Evolutionary conservation across 2,113 vertebrate genomes (phyloP).

Genomic region (Eudyptes chrysolophus): DNA sequence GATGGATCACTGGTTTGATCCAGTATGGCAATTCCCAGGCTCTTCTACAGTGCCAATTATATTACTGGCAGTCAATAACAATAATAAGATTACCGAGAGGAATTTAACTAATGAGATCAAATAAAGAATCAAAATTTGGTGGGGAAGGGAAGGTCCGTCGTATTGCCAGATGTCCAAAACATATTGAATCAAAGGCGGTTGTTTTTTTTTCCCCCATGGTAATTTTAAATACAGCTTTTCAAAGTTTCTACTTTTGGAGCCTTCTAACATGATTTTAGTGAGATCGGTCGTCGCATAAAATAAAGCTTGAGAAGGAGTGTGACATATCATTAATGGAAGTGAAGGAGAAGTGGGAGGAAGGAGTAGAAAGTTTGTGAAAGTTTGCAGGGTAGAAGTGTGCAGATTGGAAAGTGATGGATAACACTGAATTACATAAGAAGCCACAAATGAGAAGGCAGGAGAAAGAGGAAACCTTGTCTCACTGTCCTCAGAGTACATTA

Average conservation of each 20-base stretch:
- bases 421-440: background rate
- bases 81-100: constrained; percentile 47
- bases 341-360: background rate
- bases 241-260: background rate
- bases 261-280: background rate
- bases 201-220: background rate
- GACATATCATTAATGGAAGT: background rate
- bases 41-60: constrained; percentile 41
- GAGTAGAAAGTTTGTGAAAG: background rate
- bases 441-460: background rate
- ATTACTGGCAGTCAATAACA: constrained; percentile 45
- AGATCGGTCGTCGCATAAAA: background rate
- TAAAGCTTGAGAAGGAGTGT: background rate
- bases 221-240: constrained; percentile 16
- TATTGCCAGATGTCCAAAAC: constrained; percentile 15
- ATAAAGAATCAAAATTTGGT: constrained; percentile 52
- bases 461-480: background rate
- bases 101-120: constrained; percentile 57
- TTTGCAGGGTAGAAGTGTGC: background rate
- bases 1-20: constrained; percentile 59
- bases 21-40: constrained; percentile 57
- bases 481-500: background rate
- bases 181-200: background rate
- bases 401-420: background rate
- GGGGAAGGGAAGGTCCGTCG: background rate